Evolutionary conservation across 1,140 invertebrate genomes (phyloP).

Genomic region (Plutomurus gul): DNA sequence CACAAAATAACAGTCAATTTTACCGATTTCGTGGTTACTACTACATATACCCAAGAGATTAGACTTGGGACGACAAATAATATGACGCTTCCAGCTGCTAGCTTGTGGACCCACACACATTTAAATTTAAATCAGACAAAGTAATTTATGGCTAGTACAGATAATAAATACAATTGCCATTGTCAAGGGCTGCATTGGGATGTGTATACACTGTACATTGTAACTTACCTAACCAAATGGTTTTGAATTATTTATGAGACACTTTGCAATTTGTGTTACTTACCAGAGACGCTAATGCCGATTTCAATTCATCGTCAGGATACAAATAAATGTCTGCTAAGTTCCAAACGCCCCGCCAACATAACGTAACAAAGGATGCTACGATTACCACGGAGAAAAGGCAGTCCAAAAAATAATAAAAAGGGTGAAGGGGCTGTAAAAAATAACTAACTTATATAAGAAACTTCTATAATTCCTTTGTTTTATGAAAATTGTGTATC

Average conservation of each 20-base stretch:
- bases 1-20: too few species aligned
- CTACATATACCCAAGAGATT: too few species aligned
- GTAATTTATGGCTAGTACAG: neutral
- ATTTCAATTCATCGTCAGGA: constrained; percentile 65
- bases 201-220: neutral
- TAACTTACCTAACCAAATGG: neutral
- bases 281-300: constrained; percentile 77
- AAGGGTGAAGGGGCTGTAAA: constrained; percentile 34
- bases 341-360: constrained; percentile 83
- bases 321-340: constrained; percentile 77
- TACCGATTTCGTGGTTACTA: too few species aligned
- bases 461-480: neutral
- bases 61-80: too few species aligned
- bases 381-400: constrained; percentile 81
- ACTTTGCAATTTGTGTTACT: neutral
- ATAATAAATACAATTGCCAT: neutral
- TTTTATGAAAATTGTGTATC: neutral
- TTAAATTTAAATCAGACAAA: constrained; percentile 18
- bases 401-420: constrained; percentile 76
- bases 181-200: too few species aligned
- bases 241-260: neutral
- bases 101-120: neutral
- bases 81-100: too few species aligned
- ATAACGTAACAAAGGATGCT: constrained; percentile 80
- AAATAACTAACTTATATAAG: neutral